These are phyloP conservation scores for Chaetodon auriga DNA, from an alignment of 2,113 vertebrate species.

Conservation along the genomic window DNA sequence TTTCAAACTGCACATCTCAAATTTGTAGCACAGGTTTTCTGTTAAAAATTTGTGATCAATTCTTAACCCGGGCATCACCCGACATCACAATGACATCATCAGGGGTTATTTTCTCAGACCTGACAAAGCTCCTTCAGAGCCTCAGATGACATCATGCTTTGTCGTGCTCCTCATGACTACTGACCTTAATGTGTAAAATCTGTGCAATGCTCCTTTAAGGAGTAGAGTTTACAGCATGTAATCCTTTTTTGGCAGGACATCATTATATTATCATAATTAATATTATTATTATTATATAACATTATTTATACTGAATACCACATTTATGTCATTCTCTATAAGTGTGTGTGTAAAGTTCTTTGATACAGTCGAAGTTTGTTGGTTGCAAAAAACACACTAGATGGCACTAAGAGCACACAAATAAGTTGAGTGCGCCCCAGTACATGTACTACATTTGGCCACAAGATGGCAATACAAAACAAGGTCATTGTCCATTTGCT, in stretches of 20 bases:
- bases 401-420: conserved; percentile 29
- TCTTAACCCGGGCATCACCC: not conserved
- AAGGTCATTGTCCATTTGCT: not conserved
- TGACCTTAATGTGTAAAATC: not conserved
- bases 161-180: not conserved
- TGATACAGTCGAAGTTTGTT: not conserved
- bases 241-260: not conserved
- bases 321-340: not conserved
- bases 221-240: too few species aligned
- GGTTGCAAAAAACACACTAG: conserved; percentile 51
- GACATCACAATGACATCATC: not conserved
- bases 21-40: not conserved
- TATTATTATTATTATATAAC: too few species aligned
- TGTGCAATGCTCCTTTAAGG: not conserved
- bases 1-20: not conserved
- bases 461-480: conserved; percentile 55
- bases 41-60: not conserved
- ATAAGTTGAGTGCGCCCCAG: not conserved
- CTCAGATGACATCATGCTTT: not conserved
- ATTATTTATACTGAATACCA: not conserved
- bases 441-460: not conserved
- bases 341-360: not conserved
- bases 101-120: not conserved
- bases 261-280: too few species aligned
- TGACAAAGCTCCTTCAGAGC: not conserved